Percentiles rank a stretch among this genome's conserved stretches.
These are phyloP conservation scores for Mesocricetus auratus DNA, from an alignment of 2,113 vertebrate species.

Conservation along the genomic window DNA sequence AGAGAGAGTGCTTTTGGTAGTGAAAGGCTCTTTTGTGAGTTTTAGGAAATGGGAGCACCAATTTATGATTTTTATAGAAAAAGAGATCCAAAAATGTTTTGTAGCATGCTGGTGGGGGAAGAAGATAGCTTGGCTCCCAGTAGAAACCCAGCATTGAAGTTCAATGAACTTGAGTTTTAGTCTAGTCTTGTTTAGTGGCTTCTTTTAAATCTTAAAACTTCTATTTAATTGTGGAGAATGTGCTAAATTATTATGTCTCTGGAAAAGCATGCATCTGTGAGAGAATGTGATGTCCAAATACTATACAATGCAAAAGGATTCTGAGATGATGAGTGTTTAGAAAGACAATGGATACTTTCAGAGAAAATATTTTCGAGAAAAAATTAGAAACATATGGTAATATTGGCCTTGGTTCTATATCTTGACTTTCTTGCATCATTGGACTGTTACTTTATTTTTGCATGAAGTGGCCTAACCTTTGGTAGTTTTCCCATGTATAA, in stretches of 20 bases:
- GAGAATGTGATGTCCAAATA: neutral
- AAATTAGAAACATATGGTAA: neutral
- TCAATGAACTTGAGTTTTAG: neutral
- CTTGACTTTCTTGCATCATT: neutral
- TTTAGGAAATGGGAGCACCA: neutral
- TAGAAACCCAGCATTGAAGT: neutral
- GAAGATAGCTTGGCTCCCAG: neutral
- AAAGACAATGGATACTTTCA: neutral
- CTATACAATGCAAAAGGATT: neutral
- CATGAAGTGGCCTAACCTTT: neutral
- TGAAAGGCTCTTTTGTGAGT: slow-evolving; percentile 30
- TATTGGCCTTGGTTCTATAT: neutral
- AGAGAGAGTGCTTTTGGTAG: neutral
- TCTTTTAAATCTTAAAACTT: slow-evolving; percentile 37
- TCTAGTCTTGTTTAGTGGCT: neutral
- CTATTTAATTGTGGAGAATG: slow-evolving; percentile 16
- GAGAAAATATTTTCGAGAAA: slow-evolving; percentile 2
- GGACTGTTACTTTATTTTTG: slow-evolving; percentile 43
- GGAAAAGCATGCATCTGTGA: neutral
- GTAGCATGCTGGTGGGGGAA: neutral
- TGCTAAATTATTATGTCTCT: slow-evolving; percentile 13
- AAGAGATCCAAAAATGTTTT: neutral
- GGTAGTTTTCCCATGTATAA: neutral
- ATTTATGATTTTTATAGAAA: slow-evolving; percentile 42
- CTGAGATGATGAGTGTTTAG: neutral